Percentiles rank a stretch among this genome's conserved stretches.
Evolutionary conservation across 2,797 vertebrate genomes (phyloP).

Genomic region (Epinephelus awoara): DNA sequence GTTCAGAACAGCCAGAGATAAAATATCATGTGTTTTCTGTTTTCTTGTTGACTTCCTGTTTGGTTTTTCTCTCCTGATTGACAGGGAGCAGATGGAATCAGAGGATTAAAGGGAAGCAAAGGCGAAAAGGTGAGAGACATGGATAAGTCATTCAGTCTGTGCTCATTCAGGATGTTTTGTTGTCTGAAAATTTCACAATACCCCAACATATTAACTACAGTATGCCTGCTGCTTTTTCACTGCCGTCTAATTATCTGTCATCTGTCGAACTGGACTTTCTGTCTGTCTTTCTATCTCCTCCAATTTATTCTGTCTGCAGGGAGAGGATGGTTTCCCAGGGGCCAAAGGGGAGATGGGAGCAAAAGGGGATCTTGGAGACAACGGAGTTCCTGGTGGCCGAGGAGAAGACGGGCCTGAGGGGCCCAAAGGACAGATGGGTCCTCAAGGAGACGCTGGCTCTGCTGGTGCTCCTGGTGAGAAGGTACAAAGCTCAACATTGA

Average conservation of each 20-base stretch:
- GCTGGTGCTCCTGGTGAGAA: conserved; percentile 92
- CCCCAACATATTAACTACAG: background rate
- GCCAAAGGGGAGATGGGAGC: conserved; percentile 96
- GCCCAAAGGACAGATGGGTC: conserved; percentile 92
- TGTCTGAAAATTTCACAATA: background rate
- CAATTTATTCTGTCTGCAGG: conserved; percentile 80
- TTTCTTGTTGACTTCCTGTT: conserved; percentile 30
- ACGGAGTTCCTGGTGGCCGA: conserved; percentile 87
- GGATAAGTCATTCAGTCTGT: background rate
- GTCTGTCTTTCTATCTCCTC: background rate
- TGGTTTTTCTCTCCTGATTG: conserved; percentile 29
- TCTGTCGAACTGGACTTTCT: conserved; percentile 4
- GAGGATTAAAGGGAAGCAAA: conserved; percentile 95
- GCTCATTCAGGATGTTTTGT: conserved; percentile 8
- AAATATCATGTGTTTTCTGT: background rate
- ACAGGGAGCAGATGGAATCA: conserved; percentile 95
- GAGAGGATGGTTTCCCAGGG: conserved; percentile 97
- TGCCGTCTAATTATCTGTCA: conserved; percentile 1
- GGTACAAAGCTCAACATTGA: conserved; percentile 78
- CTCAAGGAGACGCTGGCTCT: conserved; percentile 89
- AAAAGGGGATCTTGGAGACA: conserved; percentile 94
- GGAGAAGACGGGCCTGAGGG: conserved; percentile 97
- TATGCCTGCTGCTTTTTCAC: background rate
- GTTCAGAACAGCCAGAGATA: background rate
- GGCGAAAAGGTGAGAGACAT: conserved; percentile 93